Evolutionary conservation across 2,888 invertebrate genomes (phyloP).

Genomic region (Lomographa bimaculata): DNA sequence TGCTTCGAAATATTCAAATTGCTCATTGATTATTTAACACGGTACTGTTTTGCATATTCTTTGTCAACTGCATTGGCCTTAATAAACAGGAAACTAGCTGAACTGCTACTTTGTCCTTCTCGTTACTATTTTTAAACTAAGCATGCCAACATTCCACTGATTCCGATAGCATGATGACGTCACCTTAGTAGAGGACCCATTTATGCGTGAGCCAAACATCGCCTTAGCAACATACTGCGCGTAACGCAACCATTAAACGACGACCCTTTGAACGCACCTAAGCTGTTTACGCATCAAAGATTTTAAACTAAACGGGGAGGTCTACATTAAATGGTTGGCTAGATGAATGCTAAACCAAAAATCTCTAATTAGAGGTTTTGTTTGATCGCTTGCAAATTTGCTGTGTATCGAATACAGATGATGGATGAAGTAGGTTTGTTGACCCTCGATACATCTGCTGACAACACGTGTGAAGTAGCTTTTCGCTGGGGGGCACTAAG

Average conservation of each 20-base stretch:
- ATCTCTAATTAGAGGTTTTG: slow-evolving; percentile 26
- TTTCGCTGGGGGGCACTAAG: slow-evolving; percentile 23
- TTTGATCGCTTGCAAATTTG: slow-evolving; percentile 34
- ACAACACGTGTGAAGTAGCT: slow-evolving; percentile 28
- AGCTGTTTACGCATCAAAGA: slow-evolving; percentile 2
- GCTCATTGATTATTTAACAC: too few relatives aligned
- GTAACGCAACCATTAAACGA: slow-evolving; percentile 19
- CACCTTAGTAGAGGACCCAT: slow-evolving; percentile 49
- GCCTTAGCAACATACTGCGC: slow-evolving; percentile 69
- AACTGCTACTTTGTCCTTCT: slow-evolving; percentile 18
- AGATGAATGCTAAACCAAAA: slow-evolving; percentile 19
- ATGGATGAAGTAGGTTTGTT: slow-evolving; percentile 28
- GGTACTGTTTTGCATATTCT: slow-evolving; percentile 20
- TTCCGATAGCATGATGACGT: slow-evolving; percentile 65
- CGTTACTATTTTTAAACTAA: slow-evolving; percentile 14
- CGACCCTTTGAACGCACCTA: slow-evolving; percentile 22
- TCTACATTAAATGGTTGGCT: slow-evolving; percentile 15
- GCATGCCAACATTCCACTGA: slow-evolving; percentile 12
- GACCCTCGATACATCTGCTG: slow-evolving; percentile 27
- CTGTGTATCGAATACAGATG: slow-evolving; percentile 22
- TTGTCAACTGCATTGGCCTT: slow-evolving; percentile 17
- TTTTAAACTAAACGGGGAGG: slow-evolving; percentile 15
- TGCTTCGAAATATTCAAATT: too few relatives aligned
- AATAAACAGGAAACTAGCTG: slow-evolving; percentile 14
- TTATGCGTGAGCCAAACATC: slow-evolving; percentile 57